phyloP scores from a whole-genome alignment of 1,140 invertebrate genomes.

The Drosophila subpulchrella region DNA sequence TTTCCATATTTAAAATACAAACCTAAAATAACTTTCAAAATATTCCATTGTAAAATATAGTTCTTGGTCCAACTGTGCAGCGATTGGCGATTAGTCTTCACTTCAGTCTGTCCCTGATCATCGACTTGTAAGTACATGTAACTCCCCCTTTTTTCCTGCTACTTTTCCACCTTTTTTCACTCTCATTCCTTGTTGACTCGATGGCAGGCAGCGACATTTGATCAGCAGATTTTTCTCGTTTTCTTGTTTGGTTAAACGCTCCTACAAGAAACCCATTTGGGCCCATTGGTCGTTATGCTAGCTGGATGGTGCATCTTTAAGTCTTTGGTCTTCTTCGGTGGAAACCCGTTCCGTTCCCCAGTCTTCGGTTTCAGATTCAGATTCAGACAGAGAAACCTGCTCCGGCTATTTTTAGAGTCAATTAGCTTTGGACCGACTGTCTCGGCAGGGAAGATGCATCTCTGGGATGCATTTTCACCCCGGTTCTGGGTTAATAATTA shows the following conservation, averaged over 20 bases:
- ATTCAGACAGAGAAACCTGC: conserved; percentile 53
- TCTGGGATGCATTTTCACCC: conserved; percentile 61
- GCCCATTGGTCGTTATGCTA: conserved; percentile 9
- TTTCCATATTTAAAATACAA: no score
- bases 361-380: not conserved
- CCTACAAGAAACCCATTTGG: conserved; percentile 52
- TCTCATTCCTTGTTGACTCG: conserved; percentile 53
- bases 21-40: no score
- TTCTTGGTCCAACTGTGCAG: conserved; percentile 26
- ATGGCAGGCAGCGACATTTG: conserved; percentile 42
- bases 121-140: not conserved
- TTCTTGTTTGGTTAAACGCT: conserved; percentile 46
- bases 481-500: conserved; percentile 67
- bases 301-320: conserved; percentile 17
- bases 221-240: conserved; percentile 56
- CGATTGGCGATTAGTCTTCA: conserved; percentile 8
- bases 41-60: no score
- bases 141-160: conserved; percentile 1
- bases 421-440: conserved; percentile 56
- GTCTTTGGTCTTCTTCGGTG: conserved; percentile 17
- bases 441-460: conserved; percentile 19
- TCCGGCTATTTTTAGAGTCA: conserved; percentile 77
- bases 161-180: conserved; percentile 53
- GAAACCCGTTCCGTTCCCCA: conserved; percentile 45
- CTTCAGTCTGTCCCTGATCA: conserved; percentile 5